phyloP scores from a whole-genome alignment of 1,140 invertebrate species.

The Coenobita brevimanus region DNA sequence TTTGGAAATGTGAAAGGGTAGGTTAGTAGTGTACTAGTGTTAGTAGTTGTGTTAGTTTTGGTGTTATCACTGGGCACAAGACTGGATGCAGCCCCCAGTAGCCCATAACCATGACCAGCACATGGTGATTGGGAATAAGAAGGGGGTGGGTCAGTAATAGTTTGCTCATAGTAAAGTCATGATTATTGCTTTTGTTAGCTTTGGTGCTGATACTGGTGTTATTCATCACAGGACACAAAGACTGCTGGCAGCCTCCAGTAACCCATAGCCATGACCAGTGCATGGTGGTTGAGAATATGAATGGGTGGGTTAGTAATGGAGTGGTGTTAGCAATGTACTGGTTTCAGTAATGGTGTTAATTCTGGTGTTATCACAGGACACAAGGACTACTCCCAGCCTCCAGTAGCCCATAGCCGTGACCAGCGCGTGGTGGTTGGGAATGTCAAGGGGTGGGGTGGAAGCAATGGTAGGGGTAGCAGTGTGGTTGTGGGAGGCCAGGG shows the following conservation, averaged over 20 bases:
- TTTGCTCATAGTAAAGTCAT: no score
- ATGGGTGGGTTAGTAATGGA: slow-evolving; percentile 53
- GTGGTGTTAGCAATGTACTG: slow-evolving; percentile 53
- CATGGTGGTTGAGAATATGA: slow-evolving; percentile 66
- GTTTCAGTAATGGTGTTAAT: no score
- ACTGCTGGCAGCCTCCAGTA: slow-evolving; percentile 80
- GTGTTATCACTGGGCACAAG: slow-evolving; percentile 70
- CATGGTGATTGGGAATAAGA: slow-evolving; percentile 62
- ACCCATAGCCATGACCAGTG: slow-evolving; percentile 76
- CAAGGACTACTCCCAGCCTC: slow-evolving; percentile 79
- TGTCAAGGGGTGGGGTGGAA: slow-evolving; percentile 60
- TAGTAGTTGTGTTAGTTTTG: no score
- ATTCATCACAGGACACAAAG: slow-evolving; percentile 70
- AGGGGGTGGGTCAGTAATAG: slow-evolving; percentile 37
- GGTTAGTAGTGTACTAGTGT: no score
- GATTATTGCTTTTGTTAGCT: no score
- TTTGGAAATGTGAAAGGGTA: no score
- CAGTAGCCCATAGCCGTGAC: slow-evolving; percentile 78
- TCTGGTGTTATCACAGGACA: slow-evolving; percentile 38
- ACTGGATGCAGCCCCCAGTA: slow-evolving; percentile 80
- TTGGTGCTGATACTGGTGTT: no score
- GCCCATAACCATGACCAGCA: slow-evolving; percentile 75
- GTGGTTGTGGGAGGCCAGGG: slow-evolving; percentile 47
- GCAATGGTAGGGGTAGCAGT: slow-evolving; percentile 50
- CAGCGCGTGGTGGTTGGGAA: slow-evolving; percentile 66